Evolutionary conservation across 2,113 vertebrate species (phyloP), one percentile per base, ranked within the genome.

Genomic region (Prunella himalayana): DNA sequence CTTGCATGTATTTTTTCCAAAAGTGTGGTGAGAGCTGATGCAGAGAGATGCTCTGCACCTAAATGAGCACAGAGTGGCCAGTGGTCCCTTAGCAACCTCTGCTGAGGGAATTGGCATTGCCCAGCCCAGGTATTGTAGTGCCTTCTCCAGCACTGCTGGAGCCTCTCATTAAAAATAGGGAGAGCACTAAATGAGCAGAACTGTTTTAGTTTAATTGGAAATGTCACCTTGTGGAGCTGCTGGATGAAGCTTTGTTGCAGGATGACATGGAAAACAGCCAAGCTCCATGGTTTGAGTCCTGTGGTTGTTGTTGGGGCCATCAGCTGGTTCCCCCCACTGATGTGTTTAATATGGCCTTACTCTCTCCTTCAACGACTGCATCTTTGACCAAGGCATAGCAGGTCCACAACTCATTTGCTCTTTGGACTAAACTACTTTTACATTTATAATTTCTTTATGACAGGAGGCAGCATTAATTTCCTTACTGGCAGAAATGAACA

Each of bases 381-480:
- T 33, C 0, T 44, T 56, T 39, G n/a, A 70, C 33, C 60, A 53
- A 83, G 85, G 39, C 8, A 2, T 11, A 66, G 82, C 56, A 86
- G 69, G 42, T 30, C 47, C 85, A 71, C 37, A 37, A 15, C 37
- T 63, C 17, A 1, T 39, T 75, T 56, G 27, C 31, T 83, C 83
- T 81, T 56, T 64, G 65, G 69, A 35, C 41, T 77, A 18, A 83
- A 47, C 30, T 57, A 7, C 25, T 81, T 88, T 84, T 68, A 39
- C 35, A 6, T 49, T 65, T 79, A 3, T 33, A 81, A 88, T 39
- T 61, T 42, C 71, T 60, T 59, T 77, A 24, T 44, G 28, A 37
- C 28, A 71, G 80, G 80, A 93, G 61, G 59, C 68, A 96, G 80
- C 80, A 94, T 92, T 76, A 45, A 72, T 64, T 90, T 78, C 85